Percentiles rank a stretch among this genome's conserved stretches.
Conservation (phyloP, 1,140 invertebrate species). For the Odontomachus brunneus region DNA sequence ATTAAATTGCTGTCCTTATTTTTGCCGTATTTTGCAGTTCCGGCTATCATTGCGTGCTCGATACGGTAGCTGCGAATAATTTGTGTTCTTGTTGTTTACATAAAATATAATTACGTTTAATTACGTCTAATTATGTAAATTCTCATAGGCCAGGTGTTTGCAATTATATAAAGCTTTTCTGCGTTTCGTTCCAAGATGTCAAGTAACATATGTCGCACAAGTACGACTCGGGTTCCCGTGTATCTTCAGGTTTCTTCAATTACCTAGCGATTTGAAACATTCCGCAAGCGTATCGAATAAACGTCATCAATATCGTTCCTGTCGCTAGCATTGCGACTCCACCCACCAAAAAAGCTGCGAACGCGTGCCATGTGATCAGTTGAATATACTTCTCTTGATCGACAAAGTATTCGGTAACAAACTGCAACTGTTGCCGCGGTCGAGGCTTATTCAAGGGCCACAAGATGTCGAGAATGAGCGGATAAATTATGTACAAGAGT, state of each 20-base stretch:
- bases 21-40: not conserved
- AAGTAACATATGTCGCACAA: too few species aligned
- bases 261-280: not conserved
- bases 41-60: not conserved
- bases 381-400: not conserved
- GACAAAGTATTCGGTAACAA: not conserved
- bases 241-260: not conserved
- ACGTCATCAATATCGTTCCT: not conserved
- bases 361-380: not conserved
- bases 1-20: not conserved
- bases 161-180: not conserved
- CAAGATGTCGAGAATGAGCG: too few species aligned
- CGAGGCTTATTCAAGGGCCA: too few species aligned
- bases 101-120: too few species aligned
- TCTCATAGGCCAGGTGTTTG: not conserved
- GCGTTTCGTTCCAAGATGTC: too few species aligned
- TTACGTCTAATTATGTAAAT: not conserved
- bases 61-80: not conserved
- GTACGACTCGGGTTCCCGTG: too few species aligned
- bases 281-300: not conserved
- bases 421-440: too few species aligned
- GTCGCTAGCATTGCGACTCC: not conserved
- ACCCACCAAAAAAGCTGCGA: not conserved
- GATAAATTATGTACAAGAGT: too few species aligned
- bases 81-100: not conserved